Percentiles rank a stretch among this genome's conserved stretches.
Conservation (phyloP, 2,113 vertebrate genomes). For the Oxyruncus cristatus region DNA sequence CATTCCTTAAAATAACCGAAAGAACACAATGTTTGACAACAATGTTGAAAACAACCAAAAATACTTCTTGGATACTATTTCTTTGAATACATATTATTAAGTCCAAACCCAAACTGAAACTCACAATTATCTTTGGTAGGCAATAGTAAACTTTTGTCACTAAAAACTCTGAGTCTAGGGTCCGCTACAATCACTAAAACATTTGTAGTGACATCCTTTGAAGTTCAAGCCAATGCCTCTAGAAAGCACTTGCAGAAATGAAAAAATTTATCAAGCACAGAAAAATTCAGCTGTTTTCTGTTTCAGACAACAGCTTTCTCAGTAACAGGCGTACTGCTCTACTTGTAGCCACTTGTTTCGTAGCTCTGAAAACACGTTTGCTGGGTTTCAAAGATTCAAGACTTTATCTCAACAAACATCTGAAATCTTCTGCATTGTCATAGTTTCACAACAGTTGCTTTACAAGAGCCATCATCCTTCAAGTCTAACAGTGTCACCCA, state of each 20-base stretch:
- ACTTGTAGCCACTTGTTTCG: not conserved
- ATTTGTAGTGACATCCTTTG: not conserved
- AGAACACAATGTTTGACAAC: not conserved
- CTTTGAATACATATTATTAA: not conserved
- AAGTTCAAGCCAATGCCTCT: not conserved
- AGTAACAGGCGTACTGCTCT: not conserved
- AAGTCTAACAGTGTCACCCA: constrained; percentile 13
- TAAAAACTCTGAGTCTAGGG: not conserved
- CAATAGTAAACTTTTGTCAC: not conserved
- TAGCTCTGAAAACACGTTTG: constrained; percentile 7
- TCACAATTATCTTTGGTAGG: not conserved
- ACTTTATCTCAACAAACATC: constrained; percentile 21
- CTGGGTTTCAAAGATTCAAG: constrained; percentile 27
- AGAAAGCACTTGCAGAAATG: not conserved
- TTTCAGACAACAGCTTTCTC: not conserved
- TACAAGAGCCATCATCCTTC: constrained; percentile 59
- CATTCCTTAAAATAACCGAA: not conserved
- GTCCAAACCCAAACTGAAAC: not conserved
- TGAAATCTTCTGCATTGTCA: constrained; percentile 32
- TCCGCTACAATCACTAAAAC: not conserved
- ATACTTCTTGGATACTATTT: not conserved
- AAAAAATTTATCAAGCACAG: not conserved
- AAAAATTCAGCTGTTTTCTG: not conserved
- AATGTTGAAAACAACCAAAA: not conserved
- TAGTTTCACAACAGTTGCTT: constrained; percentile 34